Percentiles rank a stretch among this genome's conserved stretches.
These are phyloP conservation scores for Urophycis tenuis DNA, from an alignment of 2,797 vertebrate genomes.

Conservation along the genomic window DNA sequence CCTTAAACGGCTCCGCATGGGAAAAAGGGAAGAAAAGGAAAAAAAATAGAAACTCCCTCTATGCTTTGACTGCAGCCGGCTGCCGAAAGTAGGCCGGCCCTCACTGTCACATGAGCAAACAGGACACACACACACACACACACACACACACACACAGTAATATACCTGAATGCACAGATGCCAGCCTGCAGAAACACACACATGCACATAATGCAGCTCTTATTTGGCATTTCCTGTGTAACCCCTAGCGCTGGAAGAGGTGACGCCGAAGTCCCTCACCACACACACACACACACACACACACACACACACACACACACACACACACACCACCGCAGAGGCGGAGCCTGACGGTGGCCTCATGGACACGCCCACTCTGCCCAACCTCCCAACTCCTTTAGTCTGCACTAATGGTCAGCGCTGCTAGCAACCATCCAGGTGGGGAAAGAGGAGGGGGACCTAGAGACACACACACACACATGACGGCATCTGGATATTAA, in stretches of 20 bases:
- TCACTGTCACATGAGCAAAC: constrained; percentile 50
- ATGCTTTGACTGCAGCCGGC: constrained; percentile 60
- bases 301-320: not conserved
- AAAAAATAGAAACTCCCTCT: constrained; percentile 28
- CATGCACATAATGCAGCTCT: constrained; percentile 74
- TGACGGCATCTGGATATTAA: constrained; percentile 89
- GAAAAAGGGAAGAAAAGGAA: constrained; percentile 70
- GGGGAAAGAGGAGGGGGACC: constrained; percentile 43
- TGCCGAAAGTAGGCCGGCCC: constrained; percentile 49
- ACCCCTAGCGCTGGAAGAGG: constrained; percentile 58
- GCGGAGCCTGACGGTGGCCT: not conserved
- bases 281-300: constrained; percentile 4
- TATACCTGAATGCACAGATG: constrained; percentile 35
- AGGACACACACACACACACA: not conserved
- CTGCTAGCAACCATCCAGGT: constrained; percentile 73
- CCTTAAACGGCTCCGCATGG: constrained; percentile 76
- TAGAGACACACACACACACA: not conserved
- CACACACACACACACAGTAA: constrained; percentile 20
- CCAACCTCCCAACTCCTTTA: constrained; percentile 9
- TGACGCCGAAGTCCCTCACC: constrained; percentile 63
- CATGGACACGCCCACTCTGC: constrained; percentile 37
- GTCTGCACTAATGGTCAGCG: constrained; percentile 78
- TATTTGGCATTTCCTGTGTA: constrained; percentile 81
- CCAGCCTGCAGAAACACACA: constrained; percentile 42
- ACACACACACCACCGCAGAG: constrained; percentile 1